Base-by-base conservation (phyloP, 1,140 invertebrate genomes). In the Stenopsyche tienmushanensis region DNA sequence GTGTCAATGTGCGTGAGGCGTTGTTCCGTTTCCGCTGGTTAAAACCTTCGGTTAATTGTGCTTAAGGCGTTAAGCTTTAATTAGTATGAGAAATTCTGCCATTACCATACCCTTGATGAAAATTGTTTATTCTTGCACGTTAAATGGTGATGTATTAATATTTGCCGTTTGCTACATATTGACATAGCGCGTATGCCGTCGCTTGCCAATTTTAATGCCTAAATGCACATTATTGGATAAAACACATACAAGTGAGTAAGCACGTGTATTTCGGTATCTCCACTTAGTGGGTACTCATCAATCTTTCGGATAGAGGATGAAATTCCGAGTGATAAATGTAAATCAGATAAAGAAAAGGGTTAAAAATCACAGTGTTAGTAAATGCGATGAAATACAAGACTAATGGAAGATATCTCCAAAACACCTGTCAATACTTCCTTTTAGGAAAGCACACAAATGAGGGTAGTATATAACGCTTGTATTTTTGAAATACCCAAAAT, bases 21-120 rank as follows among this genome's bases (percentile, higher is more conserved):
- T 49, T 23, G 47, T 49, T 49, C 47, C 47, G 47, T 49, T 49
- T 49, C 47, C 47, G 47, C 10, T 20, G 47, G 10, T 49, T n/a
- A 49, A 49, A 49, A 20, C 1, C 17, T 18, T 21, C 21, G 44
- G 44, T 15, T 34, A 34, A 34, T 34, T 34, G 29, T 34, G 29
- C 29, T 34, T 13, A 13, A 17, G 44, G 18, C 34, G 13, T 42
- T 42, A 42, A 42, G 47, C 47, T 18, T 49, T 49, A 49, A 49
- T 49, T 49, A 49, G 47, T 18, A 49, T 23, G 17, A 9, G 15
- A 9, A 18, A 9, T 20, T 3, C 15, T 42, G 41, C n/a, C 41
- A 42, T 17, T n/a, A n/a, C n/a, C n/a, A n/a, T n/a, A n/a, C n/a
- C n/a, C n/a, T n/a, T n/a, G 41, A 42, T 42, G n/a, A 17, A 42